Base-by-base conservation (phyloP, 1,140 invertebrate genomes). In the Eciton burchellii region DNA sequence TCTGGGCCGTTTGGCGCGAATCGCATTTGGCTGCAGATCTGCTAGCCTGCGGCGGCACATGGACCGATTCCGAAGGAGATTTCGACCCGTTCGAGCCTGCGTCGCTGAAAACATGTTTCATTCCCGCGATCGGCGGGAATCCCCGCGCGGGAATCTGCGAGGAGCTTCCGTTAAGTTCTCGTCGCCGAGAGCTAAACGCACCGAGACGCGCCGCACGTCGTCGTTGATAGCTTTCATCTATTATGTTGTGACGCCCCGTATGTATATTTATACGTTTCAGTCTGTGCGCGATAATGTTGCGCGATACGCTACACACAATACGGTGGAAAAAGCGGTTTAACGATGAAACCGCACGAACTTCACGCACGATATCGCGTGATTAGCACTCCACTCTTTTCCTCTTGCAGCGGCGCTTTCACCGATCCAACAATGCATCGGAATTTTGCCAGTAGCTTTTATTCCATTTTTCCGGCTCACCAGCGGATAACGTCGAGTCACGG, bases 381-480 rank as follows among this genome's bases (percentile, higher is more conserved):
- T 70, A 81, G 77, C 68, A 8, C 54, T 49, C 16, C 43, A 57
- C 41, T 76, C 60, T 57, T 45, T 24, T 16, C 0, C 24, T n/a
- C 19, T 60, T 45, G 16, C 49, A 41, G 41, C 70, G 62, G 52
- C 35, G 81, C 66, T 87, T 86, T 83, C 81, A 77, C 35, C 54
- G 52, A 54, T 66, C 54, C 52, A 62, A 83, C 85, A 86, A 83
- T 83, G 29, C 65, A 57, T 16, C 35, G 57, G 52, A 83, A 65
- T 86, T 86, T 83, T 83, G 70, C 71, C 43, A 49, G 29, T 56
- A 74, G 54, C 59, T 83, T 85, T 85, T 57, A 54, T 41, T 70
- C 24, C 74, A 68, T 79, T 70, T 83, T 84, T 84, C 52, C 24
- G 41, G 45, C 35, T 11, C 24, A 26, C 56, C 24, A 79, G 12